These are phyloP conservation scores for Gephyroberyx darwinii DNA, from an alignment of 2,797 vertebrate species.

Conservation along the genomic window DNA sequence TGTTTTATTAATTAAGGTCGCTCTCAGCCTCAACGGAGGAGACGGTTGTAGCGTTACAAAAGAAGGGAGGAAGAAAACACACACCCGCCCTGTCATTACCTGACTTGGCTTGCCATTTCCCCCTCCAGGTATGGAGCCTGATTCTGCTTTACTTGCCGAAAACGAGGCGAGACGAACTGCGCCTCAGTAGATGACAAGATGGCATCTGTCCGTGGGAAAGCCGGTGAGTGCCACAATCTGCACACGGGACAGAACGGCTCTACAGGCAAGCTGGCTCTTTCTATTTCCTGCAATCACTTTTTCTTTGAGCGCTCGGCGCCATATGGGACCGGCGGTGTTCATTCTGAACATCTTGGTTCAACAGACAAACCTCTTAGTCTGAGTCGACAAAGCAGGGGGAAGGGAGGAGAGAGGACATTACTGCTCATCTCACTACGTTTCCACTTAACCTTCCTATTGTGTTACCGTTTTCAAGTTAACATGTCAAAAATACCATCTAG, in stretches of 20 bases:
- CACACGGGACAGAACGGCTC: slow-evolving; percentile 60
- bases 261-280: slow-evolving; percentile 65
- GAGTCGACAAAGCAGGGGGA: slow-evolving; percentile 40
- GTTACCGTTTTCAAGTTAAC: no score
- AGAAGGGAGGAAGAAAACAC: neutral
- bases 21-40: neutral
- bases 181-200: slow-evolving; percentile 48
- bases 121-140: slow-evolving; percentile 30
- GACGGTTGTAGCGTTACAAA: neutral
- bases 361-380: slow-evolving; percentile 32
- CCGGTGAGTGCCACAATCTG: slow-evolving; percentile 55
- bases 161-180: slow-evolving; percentile 32
- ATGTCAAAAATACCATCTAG: no score
- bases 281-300: slow-evolving; percentile 58
- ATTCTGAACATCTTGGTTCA: slow-evolving; percentile 55
- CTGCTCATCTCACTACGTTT: slow-evolving; percentile 23
- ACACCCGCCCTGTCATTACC: neutral
- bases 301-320: slow-evolving; percentile 73
- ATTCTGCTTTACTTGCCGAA: slow-evolving; percentile 21
- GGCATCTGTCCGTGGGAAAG: slow-evolving; percentile 67
- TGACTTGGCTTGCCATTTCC: slow-evolving; percentile 5
- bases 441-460: neutral
- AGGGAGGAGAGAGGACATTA: slow-evolving; percentile 7
- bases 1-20: slow-evolving; percentile 48
- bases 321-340: slow-evolving; percentile 72